Conservation (phyloP, 2,113 vertebrate species). For the Rhodinocichla rosea region DNA sequence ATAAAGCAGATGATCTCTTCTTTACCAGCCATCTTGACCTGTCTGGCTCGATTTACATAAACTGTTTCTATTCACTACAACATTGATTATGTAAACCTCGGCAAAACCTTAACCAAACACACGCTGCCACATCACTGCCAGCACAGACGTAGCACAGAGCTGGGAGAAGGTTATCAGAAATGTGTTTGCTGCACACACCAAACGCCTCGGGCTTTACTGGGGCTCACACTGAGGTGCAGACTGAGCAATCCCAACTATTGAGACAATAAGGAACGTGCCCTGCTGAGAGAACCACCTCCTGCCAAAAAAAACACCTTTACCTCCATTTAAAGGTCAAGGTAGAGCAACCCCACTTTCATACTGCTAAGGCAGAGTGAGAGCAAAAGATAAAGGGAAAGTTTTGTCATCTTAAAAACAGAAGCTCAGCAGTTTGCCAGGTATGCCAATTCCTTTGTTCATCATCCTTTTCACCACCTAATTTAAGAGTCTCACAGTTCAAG, state of each 20-base stretch:
- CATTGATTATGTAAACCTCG: slow-evolving; percentile 17
- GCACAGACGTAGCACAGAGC: fast-evolving
- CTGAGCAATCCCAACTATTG: background rate
- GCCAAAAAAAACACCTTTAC: background rate
- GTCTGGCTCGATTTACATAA: slow-evolving; percentile 45
- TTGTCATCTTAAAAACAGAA: background rate
- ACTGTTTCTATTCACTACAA: background rate
- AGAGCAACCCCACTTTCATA: background rate
- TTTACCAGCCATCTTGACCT: slow-evolving; percentile 26
- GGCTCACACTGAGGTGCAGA: background rate
- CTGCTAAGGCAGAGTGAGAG: background rate
- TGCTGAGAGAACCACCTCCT: background rate
- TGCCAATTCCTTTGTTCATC: background rate
- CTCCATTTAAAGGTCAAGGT: background rate
- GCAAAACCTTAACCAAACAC: slow-evolving; percentile 8
- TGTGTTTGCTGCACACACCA: background rate
- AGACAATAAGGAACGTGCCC: background rate
- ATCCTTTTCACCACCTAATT: background rate
- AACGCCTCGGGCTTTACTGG: background rate
- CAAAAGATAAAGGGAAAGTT: background rate
- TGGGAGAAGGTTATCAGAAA: background rate
- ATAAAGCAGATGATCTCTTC: slow-evolving; percentile 35
- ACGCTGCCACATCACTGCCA: background rate
- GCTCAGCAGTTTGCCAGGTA: background rate
- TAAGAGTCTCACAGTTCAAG: background rate